Conservation (phyloP, 2,888 invertebrate species). For the Tenodera sinensis region DNA sequence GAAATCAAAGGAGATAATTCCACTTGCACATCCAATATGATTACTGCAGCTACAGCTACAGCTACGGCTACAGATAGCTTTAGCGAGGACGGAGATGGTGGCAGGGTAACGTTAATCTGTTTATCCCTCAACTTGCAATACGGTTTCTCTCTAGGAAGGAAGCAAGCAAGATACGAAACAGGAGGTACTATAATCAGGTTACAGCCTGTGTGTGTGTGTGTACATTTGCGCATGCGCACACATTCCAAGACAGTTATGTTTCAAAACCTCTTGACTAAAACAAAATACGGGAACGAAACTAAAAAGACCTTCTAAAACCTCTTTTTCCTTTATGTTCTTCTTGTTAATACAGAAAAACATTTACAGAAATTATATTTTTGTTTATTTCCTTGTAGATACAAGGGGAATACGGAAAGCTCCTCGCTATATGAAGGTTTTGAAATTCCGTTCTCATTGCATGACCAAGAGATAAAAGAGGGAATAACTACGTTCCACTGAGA, state of each 20-base stretch:
- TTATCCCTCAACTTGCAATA: not conserved
- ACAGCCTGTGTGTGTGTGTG: no score
- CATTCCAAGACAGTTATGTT: not conserved
- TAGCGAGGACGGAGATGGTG: not conserved
- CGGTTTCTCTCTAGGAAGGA: not conserved
- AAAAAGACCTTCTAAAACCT: no score
- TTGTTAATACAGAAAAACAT: no score
- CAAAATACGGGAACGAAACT: not conserved
- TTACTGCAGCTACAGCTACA: not conserved
- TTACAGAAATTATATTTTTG: no score
- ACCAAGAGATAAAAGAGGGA: no score
- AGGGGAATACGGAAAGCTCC: no score
- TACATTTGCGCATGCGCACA: no score
- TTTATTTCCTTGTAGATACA: no score
- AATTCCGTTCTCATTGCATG: no score
- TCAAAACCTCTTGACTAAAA: not conserved
- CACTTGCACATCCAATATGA: not conserved
- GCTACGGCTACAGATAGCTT: not conserved
- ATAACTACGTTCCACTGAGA: no score
- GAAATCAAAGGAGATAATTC: not conserved
- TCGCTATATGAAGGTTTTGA: no score
- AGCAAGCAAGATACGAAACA: not conserved
- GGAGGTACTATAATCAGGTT: not conserved
- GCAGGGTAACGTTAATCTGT: not conserved
- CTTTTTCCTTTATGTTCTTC: no score